Evolutionary conservation across 2,888 invertebrate genomes (phyloP), one percentile per base, ranked within the genome.

Genomic region (Emmelina monodactyla): DNA sequence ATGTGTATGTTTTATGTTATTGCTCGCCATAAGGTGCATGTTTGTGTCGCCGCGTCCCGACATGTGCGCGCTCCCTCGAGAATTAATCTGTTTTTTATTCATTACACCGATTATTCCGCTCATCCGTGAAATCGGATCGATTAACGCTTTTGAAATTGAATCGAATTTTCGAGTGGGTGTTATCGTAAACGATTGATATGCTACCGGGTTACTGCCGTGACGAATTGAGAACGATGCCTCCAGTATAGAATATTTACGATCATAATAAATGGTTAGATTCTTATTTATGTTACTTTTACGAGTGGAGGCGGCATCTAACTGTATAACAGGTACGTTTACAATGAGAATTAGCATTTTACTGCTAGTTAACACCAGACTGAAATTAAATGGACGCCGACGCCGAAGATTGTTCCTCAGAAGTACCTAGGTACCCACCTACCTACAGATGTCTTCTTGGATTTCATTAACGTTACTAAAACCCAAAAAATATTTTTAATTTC

Each of bases 41-140:
- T 37, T 33, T 35, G 35, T 42, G 33, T 9, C 29, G 16, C 39
- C 16, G 22, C 16, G 33, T 41, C 31, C 37, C 34, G 32, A 38
- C 56, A 55, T 56, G 53, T 55, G 58, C 47, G 46, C 48, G 38
- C 44, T 39, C 37, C 42, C 46, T 37, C 38, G 37, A 39, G 39
- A 31, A n/a, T 43, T 36, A 42, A 49, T 45, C 37, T 54, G 48
- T 55, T 58, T 68, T 76, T 69, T 75, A 73, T 70, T 64, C 64
- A 70, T 73, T 65, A 63, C 45, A 44, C 43, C 55, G 51, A 58
- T 69, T 65, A 69, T 59, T 64, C 54, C 61, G 58, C 61, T 60
- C 61, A 59, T 49, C 55, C 70, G 69, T 70, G 62, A 69, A 72
- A 73, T 72, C 67, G 62, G 58, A 66, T 67, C 66, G 58, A 61